These are phyloP conservation scores for Lycaon pictus DNA, from an alignment of 2,113 vertebrate genomes.

Conservation along the genomic window DNA sequence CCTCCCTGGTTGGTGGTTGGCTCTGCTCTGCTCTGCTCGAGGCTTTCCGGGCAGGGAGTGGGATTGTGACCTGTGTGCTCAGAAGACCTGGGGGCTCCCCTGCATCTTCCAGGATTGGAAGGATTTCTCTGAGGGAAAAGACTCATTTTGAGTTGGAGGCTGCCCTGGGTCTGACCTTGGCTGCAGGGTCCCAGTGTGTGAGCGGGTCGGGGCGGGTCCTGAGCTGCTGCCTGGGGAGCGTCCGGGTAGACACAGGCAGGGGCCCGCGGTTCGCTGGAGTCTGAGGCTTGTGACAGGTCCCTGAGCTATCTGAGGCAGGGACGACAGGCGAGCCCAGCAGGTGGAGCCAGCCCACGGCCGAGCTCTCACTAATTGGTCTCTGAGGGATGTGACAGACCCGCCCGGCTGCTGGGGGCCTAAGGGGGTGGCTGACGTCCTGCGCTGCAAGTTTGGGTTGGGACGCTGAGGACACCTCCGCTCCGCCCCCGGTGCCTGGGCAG, in stretches of 20 bases:
- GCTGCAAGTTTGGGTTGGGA: neutral
- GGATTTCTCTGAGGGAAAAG: neutral
- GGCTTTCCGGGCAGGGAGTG: neutral
- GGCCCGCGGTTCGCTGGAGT: neutral
- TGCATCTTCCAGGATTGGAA: neutral
- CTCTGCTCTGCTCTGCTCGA: neutral
- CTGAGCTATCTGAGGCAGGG: neutral
- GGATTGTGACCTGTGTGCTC: neutral
- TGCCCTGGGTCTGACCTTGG: neutral
- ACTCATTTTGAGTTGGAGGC: neutral
- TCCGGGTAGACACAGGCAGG: neutral
- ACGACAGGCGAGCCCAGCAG: neutral
- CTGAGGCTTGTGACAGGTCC: neutral
- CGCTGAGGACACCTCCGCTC: neutral
- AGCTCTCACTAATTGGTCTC: constrained; percentile 55
- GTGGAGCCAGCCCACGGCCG: neutral
- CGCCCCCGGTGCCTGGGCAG: neutral
- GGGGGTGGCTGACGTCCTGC: neutral
- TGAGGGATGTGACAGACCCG: neutral
- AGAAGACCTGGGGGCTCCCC: neutral
- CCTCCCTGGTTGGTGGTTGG: neutral
- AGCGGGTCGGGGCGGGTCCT: neutral
- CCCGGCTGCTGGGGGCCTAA: neutral
- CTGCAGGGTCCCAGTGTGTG: neutral
- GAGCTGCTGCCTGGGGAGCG: neutral